These are phyloP conservation scores for Tetranychus truncatus DNA, from an alignment of 2,888 invertebrate genomes.

Conservation along the genomic window DNA sequence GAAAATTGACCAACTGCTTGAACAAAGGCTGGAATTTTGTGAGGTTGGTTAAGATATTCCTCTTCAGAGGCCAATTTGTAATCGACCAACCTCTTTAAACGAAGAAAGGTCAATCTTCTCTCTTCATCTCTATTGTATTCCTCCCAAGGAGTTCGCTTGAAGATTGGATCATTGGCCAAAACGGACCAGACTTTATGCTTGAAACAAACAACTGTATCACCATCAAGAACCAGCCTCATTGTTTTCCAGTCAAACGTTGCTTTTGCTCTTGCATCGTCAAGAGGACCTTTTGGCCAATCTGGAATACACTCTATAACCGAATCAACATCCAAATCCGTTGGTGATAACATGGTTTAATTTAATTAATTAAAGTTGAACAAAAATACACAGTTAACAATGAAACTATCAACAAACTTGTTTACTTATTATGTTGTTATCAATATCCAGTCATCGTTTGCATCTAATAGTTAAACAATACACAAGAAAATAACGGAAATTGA, in stretches of 20 bases:
- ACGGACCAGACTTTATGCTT: constrained; percentile 62
- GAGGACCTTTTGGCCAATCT: constrained; percentile 41
- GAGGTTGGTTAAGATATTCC: constrained; percentile 27
- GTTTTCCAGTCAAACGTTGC: constrained; percentile 73
- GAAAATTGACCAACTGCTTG: constrained; percentile 24
- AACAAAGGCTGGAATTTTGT: constrained; percentile 20
- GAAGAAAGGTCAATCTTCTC: constrained; percentile 35
- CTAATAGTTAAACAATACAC: too few relatives aligned
- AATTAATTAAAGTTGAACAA: too few relatives aligned
- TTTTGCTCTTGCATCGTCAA: constrained; percentile 55
- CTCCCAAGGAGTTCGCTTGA: constrained; percentile 42
- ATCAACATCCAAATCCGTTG: background rate
- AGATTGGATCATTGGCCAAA: constrained; percentile 60
- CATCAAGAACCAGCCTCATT: constrained; percentile 58
- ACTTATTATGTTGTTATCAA: too few relatives aligned
- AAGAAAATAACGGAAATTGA: too few relatives aligned
- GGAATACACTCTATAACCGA: background rate
- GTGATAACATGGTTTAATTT: too few relatives aligned
- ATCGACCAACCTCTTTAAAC: constrained; percentile 43
- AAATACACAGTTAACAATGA: too few relatives aligned
- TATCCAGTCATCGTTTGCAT: too few relatives aligned
- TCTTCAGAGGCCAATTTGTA: constrained; percentile 42
- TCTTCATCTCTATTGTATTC: constrained; percentile 48
- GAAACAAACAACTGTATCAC: constrained; percentile 50
- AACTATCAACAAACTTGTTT: too few relatives aligned